These are phyloP conservation scores for Ametastegia equiseti DNA, from an alignment of 2,888 invertebrate genomes.

Conservation along the genomic window DNA sequence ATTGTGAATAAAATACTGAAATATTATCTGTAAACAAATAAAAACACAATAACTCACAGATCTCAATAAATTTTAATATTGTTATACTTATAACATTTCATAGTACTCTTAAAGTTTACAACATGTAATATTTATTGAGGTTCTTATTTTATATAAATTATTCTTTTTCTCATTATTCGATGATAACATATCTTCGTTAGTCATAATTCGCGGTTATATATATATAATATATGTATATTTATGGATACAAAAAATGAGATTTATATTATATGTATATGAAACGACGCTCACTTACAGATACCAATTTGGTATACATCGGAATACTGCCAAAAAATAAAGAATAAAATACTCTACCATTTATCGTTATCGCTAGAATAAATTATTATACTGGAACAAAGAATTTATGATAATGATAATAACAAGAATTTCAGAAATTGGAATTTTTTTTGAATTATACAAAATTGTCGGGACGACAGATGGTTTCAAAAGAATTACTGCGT, in stretches of 20 bases:
- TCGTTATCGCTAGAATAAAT: background rate
- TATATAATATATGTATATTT: background rate
- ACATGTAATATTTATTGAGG: slow-evolving; percentile 72
- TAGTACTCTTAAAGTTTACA: slow-evolving; percentile 71
- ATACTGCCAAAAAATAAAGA: background rate
- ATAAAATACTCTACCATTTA: background rate
- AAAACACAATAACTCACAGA: slow-evolving; percentile 63
- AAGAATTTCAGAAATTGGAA: background rate
- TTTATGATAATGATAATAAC: background rate
- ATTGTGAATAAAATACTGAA: slow-evolving; percentile 53
- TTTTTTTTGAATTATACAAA: background rate
- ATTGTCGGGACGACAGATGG: background rate
- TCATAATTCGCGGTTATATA: slow-evolving; percentile 3
- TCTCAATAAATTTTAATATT: slow-evolving; percentile 64
- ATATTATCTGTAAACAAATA: slow-evolving; percentile 42
- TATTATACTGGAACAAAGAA: background rate
- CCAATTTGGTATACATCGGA: background rate
- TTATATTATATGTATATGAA: background rate
- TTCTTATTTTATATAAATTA: slow-evolving; percentile 61
- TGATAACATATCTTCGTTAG: slow-evolving; percentile 51
- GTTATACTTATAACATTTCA: slow-evolving; percentile 71
- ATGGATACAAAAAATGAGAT: slow-evolving; percentile 35
- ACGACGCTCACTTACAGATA: background rate
- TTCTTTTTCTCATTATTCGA: slow-evolving; percentile 50
- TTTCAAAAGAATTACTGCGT: background rate